Evolutionary conservation across 2,888 invertebrate species (phyloP), one percentile per base, ranked within the genome.

Genomic region (Acanthosepion esculentum): DNA sequence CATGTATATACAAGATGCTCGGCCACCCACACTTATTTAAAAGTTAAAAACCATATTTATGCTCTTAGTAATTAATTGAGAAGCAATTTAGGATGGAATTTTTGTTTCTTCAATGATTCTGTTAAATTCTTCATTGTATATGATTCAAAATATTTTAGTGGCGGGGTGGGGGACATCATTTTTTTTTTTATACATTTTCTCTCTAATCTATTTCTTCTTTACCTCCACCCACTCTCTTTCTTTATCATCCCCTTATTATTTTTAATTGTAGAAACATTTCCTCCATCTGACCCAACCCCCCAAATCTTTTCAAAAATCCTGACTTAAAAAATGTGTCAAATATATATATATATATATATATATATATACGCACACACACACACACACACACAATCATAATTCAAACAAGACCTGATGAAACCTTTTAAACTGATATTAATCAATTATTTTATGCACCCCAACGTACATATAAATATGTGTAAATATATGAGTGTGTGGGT

Each of bases 321-420:
- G 78, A 78, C n/a, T n/a, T 78, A 12, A n/a, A 78, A 78, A 78
- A 29, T 0, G 3, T 3, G 4, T 12, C 6, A 10, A 78, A 78
- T 64, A 64, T 64, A 64, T 64, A 64, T 64, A 64, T 64, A 64
- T 64, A 64, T 64, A 59, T 64, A 26, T 59, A 15, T 59, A 64
- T 64, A 64, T 64, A 64, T 29, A 78, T 29, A 78, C 12, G n/a
- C n/a, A 29, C 29, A 59, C 29, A 26, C 23, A 15, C 23, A 64
- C 29, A 64, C 29, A 64, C 6, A 78, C 7, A n/a, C 10, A 29
- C 12, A 2, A 29, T n/a, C 12, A 78, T n/a, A 12, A 78, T 78
- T 78, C 78, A 78, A 78, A 78, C 78, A 78, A 78, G 78, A 78
- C 78, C 78, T 78, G 78, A 78, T 78, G 78, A 78, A 78, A 78